Percentiles rank a stretch among this genome's conserved stretches.
Conservation (phyloP, 2,888 invertebrate species). For the Stegophylla sp. region DNA sequence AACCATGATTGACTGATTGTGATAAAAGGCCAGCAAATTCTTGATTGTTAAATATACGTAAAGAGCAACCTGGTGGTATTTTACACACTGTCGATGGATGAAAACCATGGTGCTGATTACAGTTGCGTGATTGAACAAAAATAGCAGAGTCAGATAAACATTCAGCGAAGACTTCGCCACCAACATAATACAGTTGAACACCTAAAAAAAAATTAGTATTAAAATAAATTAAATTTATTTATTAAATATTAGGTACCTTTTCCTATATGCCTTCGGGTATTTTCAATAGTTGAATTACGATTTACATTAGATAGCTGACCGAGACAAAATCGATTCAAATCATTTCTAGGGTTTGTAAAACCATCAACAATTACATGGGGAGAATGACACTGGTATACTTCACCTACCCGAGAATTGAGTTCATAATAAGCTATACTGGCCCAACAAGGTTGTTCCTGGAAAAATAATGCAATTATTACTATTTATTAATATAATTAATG, state of each 20-base stretch:
- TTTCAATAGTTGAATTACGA: conserved; percentile 97
- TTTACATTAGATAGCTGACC: conserved; percentile 98
- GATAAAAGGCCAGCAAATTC: conserved; percentile 94
- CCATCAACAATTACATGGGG: conserved; percentile 96
- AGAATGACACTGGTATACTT: conserved; percentile 90
- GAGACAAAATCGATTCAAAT: conserved; percentile 94
- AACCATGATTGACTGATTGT: conserved; percentile 96
- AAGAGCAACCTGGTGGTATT: conserved; percentile 93
- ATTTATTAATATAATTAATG: not conserved
- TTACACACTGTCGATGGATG: conserved; percentile 99
- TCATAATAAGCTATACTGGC: conserved; percentile 99
- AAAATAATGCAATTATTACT: not conserved
- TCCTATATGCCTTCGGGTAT: conserved; percentile 96
- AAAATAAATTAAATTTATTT: not conserved
- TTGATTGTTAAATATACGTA: conserved; percentile 98
- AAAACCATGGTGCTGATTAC: conserved; percentile 97
- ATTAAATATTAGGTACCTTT: conserved; percentile 71
- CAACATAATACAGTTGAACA: conserved; percentile 93
- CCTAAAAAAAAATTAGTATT: conserved; percentile 64
- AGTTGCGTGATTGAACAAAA: conserved; percentile 97
- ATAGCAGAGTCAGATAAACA: conserved; percentile 97
- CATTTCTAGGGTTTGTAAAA: conserved; percentile 97
- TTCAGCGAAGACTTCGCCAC: conserved; percentile 97
- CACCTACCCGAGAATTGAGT: conserved; percentile 95
- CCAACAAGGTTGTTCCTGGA: conserved; percentile 93